Evolutionary conservation across 2,888 invertebrate genomes (phyloP), one percentile per base, ranked within the genome.

Genomic region (Diarsia dahlii): DNA sequence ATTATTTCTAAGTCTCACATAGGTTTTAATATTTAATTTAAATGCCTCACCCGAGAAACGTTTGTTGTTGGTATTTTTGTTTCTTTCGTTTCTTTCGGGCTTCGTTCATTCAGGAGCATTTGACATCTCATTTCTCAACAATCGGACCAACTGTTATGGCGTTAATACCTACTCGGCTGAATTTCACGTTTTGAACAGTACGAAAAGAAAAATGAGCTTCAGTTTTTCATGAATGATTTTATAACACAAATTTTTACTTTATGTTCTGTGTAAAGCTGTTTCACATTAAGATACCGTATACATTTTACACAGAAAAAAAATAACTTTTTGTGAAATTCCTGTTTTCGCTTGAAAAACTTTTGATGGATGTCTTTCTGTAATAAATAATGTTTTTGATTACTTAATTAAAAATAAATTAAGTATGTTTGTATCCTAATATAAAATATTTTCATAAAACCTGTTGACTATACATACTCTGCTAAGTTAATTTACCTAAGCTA

Each of bases 101-200:
- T 50, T 39, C 39, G 39, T 39, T 39, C 39, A 72, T 76, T 76
- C 74, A 64, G 56, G 50, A 64, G 54, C 45, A 74, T 69, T 70
- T 74, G 84, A 80, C 84, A 87, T 73, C 71, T 87, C 74, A 83
- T 85, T 85, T 85, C 67, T 80, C 69, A 87, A 74, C 73, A 82
- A 82, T 85, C 76, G 75, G 76, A 69, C 71, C 69, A 67, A 69
- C 71, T 72, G 71, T 74, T 71, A 78, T 71, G 67, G 39, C 80
- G 28, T 71, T 87, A 73, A 76, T 87, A 80, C n/a, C n/a, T n/a
- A n/a, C 50, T 65, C 69, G 23, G 67, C 58, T 65, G 67, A 80
- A 77, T 78, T 71, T 87, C 48, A 70, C 77, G 74, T 68, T 77
- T 74, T 60, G 56, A 74, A 77, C 82, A 71, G 71, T 76, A 46